Base-by-base conservation (phyloP, 2,797 vertebrate genomes). In the Sarcoramphus papa region DNA sequence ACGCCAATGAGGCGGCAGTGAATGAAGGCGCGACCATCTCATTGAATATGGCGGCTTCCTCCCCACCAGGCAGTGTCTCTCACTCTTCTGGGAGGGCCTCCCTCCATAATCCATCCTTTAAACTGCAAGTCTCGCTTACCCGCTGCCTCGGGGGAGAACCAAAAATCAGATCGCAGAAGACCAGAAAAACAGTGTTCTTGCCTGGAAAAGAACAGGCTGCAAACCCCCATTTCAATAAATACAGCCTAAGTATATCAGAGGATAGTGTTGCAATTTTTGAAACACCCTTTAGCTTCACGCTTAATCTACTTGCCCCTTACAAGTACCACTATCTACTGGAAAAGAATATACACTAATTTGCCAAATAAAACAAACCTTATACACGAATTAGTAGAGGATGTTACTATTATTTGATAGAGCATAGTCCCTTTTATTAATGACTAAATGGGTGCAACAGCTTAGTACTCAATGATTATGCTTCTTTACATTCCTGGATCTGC, bases 21-120 rank as follows among this genome's bases (percentile, higher is more conserved):
- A 83, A 28, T 0, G 0, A 43, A 68, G 30, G 40, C 4, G 0
- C 1, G 0, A 31, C 31, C 50, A 35, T 31, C 54, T 59, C 50
- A 47, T 16, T 1, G 5, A 24, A 30, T 33, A 10, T 5, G 30
- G 75, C 11, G 3, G 17, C 43, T 92, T 33, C 73, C 73, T 72
- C 12, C 27, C 14, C 45, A 11, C 22, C 41, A 30, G 67, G 41
- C 28, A 43, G 4, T 7, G 6, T n/a, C 41, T 47, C 35, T 41
- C 45, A 15, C 27, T 63, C 20, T 81, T 67, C 80, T 70, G 62
- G 69, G 25, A 85, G 21, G 8, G 18, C 28, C 18, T 68, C 28
- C 51, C 45, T 65, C 33, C 79, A 62, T 27, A 74, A 19, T 12
- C 45, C 37, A 95, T 63, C 65, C 19, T 37, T 78, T 70, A 63